These are phyloP conservation scores for Rugalucina vietnamica DNA, from an alignment of 2,888 invertebrate genomes.

Conservation along the genomic window DNA sequence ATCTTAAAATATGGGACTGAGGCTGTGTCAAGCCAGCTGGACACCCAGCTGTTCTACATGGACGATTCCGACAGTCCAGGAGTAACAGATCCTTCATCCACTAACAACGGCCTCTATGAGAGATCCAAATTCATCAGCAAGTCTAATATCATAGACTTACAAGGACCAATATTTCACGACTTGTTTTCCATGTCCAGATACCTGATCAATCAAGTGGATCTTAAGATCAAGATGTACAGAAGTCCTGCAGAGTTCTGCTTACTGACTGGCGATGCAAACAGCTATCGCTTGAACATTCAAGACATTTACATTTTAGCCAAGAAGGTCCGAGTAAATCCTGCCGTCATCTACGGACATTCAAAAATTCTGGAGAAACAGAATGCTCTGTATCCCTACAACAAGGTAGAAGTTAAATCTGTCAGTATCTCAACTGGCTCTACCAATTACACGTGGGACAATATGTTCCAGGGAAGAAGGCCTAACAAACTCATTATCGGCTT, in stretches of 20 bases:
- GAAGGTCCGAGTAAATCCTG: slow-evolving; percentile 49
- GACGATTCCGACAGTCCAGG: slow-evolving; percentile 42
- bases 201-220: slow-evolving; percentile 54
- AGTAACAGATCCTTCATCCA: slow-evolving; percentile 30
- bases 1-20: slow-evolving; percentile 47
- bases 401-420: slow-evolving; percentile 22
- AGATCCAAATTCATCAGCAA: slow-evolving; percentile 28
- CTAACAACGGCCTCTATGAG: slow-evolving; percentile 36
- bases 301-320: slow-evolving; percentile 35
- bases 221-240: slow-evolving; percentile 54
- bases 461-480: slow-evolving; percentile 46
- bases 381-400: slow-evolving; percentile 36
- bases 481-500: slow-evolving; percentile 44
- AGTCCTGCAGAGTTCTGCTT: slow-evolving; percentile 42
- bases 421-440: slow-evolving; percentile 40
- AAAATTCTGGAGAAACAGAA: slow-evolving; percentile 40
- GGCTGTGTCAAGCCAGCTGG: slow-evolving; percentile 26
- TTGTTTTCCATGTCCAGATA: slow-evolving; percentile 50
- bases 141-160: slow-evolving; percentile 33
- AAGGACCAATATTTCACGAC: slow-evolving; percentile 53
- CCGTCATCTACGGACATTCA: slow-evolving; percentile 45
- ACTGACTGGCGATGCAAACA: slow-evolving; percentile 15
- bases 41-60: slow-evolving; percentile 47
- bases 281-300: slow-evolving; percentile 27
- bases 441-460: slow-evolving; percentile 44